Conservation (phyloP, 2,888 invertebrate species). For the Folsomia manolachei region DNA sequence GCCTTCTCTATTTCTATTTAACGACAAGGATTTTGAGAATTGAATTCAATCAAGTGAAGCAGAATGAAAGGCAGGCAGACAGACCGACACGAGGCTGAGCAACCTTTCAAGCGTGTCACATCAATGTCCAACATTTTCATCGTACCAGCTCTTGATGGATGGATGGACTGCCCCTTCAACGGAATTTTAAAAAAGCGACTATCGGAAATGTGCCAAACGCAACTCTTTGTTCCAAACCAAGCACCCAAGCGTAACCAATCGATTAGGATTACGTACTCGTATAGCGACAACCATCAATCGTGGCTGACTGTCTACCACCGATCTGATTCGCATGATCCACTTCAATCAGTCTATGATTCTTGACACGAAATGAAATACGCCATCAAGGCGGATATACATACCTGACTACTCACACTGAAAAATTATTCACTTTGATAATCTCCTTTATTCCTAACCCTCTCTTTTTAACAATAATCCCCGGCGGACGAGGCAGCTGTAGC, state of each 20-base stretch:
- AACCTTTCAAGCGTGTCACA: background rate
- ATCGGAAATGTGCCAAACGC: conserved; percentile 9
- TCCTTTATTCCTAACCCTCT: background rate
- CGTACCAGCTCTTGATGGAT: background rate
- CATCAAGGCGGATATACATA: background rate
- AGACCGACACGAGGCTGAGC: background rate
- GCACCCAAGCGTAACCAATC: conserved; percentile 46
- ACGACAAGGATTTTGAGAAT: background rate
- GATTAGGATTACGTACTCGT: conserved; percentile 47
- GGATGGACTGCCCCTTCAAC: background rate
- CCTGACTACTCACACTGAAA: background rate
- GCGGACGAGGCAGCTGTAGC: background rate
- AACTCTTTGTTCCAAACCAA: conserved; percentile 41
- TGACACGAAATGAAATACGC: background rate
- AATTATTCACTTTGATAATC: background rate
- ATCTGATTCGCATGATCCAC: background rate
- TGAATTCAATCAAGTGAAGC: background rate
- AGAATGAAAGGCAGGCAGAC: background rate
- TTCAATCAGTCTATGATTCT: background rate
- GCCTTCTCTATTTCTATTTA: background rate
- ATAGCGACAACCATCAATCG: conserved; percentile 27
- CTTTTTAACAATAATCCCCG: background rate
- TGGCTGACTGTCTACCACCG: conserved; percentile 12
- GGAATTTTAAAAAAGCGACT: conserved; percentile 13
- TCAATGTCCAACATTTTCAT: background rate